A percentile compares a stretch with the other conserved stretches of the same genome.
Conservation (phyloP, 2,888 invertebrate species). For the Clistopyga incitator region DNA sequence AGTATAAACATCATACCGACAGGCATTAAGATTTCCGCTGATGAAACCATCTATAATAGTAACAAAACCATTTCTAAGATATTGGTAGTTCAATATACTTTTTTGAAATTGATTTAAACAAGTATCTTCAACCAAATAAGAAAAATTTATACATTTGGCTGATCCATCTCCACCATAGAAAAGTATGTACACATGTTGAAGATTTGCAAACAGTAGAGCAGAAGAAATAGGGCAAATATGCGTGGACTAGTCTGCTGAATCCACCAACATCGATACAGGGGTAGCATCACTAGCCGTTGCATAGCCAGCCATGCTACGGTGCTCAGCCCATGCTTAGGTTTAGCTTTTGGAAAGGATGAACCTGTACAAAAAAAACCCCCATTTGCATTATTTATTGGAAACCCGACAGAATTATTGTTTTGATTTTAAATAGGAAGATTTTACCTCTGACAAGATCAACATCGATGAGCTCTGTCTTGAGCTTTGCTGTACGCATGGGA, state of each 20-base stretch:
- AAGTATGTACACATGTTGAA: slow-evolving; percentile 87
- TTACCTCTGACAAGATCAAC: slow-evolving; percentile 97
- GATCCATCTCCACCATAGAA: slow-evolving; percentile 74
- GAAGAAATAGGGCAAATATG: slow-evolving; percentile 90
- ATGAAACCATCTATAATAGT: slow-evolving; percentile 85
- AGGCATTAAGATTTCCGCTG: slow-evolving; percentile 90
- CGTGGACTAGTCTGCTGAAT: slow-evolving; percentile 93
- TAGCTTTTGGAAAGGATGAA: slow-evolving; percentile 97
- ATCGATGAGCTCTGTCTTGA: slow-evolving; percentile 97
- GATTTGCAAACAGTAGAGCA: slow-evolving; percentile 92
- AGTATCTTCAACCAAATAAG: not conserved
- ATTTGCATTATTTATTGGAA: slow-evolving; percentile 15
- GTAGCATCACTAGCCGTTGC: slow-evolving; percentile 92
- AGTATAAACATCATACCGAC: slow-evolving; percentile 90
- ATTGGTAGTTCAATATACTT: not conserved
- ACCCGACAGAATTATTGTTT: slow-evolving; percentile 2
- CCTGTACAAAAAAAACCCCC: slow-evolving; percentile 85
- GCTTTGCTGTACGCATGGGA: slow-evolving; percentile 91
- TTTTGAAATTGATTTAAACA: not conserved
- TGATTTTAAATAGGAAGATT: not conserved
- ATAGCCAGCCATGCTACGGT: slow-evolving; percentile 94
- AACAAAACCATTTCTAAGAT: slow-evolving; percentile 43
- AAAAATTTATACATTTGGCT: slow-evolving; percentile 85
- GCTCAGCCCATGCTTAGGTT: slow-evolving; percentile 95
- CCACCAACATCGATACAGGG: slow-evolving; percentile 96